phyloP scores from a whole-genome alignment of 2,888 invertebrate species.

The Ernsta delagoae region DNA sequence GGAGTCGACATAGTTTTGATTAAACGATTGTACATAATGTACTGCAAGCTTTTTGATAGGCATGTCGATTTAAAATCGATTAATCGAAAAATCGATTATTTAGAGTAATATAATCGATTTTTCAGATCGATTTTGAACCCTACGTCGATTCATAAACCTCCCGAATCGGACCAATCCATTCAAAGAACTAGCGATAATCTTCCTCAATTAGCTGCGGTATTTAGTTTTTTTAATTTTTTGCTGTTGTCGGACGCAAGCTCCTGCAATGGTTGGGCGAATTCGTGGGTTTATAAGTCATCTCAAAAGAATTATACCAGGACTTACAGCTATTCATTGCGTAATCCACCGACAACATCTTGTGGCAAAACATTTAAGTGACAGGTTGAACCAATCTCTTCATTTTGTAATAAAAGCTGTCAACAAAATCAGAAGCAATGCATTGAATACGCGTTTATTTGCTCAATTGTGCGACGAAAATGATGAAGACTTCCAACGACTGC shows the following conservation, averaged over 20 bases:
- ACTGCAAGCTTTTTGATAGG: not conserved
- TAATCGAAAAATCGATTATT: too few species aligned
- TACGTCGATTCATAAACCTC: too few species aligned
- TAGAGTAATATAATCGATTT: too few species aligned
- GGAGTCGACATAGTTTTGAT: too few species aligned
- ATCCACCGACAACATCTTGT: constrained; percentile 33
- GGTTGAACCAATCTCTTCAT: constrained; percentile 37
- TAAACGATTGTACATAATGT: too few species aligned
- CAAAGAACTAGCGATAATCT: too few species aligned
- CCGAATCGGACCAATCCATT: too few species aligned
- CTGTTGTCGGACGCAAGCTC: too few species aligned
- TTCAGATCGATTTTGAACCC: too few species aligned
- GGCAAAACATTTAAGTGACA: constrained; percentile 32
- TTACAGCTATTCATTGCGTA: constrained; percentile 26
- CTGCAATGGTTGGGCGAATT: constrained; percentile 41
- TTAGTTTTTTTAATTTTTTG: too few species aligned
- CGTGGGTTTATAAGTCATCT: constrained; percentile 40
- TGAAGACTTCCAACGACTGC: constrained; percentile 41
- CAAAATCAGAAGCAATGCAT: constrained; percentile 41
- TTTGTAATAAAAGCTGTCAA: constrained; percentile 38
- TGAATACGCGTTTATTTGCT: constrained; percentile 41
- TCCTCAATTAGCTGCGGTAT: too few species aligned
- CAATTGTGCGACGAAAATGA: constrained; percentile 41
- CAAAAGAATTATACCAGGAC: constrained; percentile 40
- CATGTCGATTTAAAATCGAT: too few species aligned